Percentiles rank a stretch among this genome's conserved stretches.
Conservation (phyloP, 1,140 invertebrate species). For the Lordiphosa stackelbergi region DNA sequence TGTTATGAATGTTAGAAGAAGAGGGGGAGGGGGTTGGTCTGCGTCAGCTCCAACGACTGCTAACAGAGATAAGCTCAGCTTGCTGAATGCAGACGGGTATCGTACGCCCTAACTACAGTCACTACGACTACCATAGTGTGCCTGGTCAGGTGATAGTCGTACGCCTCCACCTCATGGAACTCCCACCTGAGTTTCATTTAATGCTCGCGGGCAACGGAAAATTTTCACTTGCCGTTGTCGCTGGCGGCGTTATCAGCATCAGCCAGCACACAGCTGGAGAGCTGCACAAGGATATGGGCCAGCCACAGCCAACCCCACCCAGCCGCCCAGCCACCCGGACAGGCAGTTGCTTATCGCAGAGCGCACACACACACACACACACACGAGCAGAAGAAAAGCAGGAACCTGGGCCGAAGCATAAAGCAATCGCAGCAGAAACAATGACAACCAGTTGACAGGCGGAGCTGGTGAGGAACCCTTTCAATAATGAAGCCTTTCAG, state of each 20-base stretch:
- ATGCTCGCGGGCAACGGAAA: conserved; percentile 58
- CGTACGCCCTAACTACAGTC: not conserved
- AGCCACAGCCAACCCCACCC: conserved; percentile 1
- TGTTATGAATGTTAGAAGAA: not conserved
- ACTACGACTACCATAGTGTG: conserved; percentile 22
- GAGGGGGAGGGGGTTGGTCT: conserved; percentile 16
- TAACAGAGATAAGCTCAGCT: conserved; percentile 41
- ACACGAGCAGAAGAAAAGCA: conserved; percentile 9
- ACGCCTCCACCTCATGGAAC: conserved; percentile 8
- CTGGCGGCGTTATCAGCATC: conserved; percentile 39
- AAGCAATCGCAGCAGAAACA: conserved; percentile 58
- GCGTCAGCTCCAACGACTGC: conserved; percentile 51
- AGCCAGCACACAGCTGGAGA: conserved; percentile 6
- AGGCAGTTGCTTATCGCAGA: conserved; percentile 44
- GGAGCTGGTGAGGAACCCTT: conserved; percentile 15
- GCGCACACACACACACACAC: conserved; percentile 19
- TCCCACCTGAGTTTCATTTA: conserved; percentile 46
- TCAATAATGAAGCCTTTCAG: conserved; percentile 62
- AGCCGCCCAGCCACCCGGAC: conserved; percentile 3
- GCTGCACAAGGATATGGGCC: no score
- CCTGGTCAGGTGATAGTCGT: conserved; percentile 27
- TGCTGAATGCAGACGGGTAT: conserved; percentile 36
- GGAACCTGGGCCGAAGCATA: conserved; percentile 33
- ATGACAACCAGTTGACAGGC: conserved; percentile 66
- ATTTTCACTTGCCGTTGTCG: conserved; percentile 66